phyloP scores from a whole-genome alignment of 2,113 vertebrate genomes.

The Phasianus colchicus region DNA sequence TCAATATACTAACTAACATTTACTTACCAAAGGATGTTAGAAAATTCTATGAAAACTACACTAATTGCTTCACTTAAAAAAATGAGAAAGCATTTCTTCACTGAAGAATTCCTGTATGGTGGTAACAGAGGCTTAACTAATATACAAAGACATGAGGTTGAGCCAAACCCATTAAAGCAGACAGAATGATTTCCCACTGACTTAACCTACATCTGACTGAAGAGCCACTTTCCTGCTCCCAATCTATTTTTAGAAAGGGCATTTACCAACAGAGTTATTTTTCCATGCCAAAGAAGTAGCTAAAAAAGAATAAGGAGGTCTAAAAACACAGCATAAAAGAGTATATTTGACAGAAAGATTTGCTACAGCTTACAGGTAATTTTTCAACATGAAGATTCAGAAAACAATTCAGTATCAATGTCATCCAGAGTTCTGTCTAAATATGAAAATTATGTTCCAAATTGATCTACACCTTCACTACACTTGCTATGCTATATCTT shows the following conservation, averaged over 20 bases:
- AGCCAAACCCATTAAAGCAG: constrained; percentile 19
- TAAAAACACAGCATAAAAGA: background rate
- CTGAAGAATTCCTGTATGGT: background rate
- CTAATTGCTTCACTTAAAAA: background rate
- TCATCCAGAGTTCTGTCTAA: background rate
- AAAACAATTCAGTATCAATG: background rate
- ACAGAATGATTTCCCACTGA: constrained; percentile 56
- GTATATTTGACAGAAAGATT: background rate
- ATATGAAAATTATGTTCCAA: background rate
- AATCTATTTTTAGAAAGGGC: constrained; percentile 41
- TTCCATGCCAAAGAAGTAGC: background rate
- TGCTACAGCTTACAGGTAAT: background rate
- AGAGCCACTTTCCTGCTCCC: background rate
- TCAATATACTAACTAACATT: background rate
- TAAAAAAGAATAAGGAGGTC: background rate
- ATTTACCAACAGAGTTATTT: constrained; percentile 11
- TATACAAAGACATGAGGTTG: background rate
- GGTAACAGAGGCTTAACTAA: constrained; percentile 43
- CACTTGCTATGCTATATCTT: background rate
- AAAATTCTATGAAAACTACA: background rate
- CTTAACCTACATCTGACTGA: constrained; percentile 10
- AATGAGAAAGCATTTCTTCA: background rate
- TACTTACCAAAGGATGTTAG: background rate
- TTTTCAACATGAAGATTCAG: background rate
- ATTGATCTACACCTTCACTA: background rate